Evolutionary conservation across 53 echinoderm and acorn worm species (phyloP).

Genomic region (Apostichopus leukothele): DNA sequence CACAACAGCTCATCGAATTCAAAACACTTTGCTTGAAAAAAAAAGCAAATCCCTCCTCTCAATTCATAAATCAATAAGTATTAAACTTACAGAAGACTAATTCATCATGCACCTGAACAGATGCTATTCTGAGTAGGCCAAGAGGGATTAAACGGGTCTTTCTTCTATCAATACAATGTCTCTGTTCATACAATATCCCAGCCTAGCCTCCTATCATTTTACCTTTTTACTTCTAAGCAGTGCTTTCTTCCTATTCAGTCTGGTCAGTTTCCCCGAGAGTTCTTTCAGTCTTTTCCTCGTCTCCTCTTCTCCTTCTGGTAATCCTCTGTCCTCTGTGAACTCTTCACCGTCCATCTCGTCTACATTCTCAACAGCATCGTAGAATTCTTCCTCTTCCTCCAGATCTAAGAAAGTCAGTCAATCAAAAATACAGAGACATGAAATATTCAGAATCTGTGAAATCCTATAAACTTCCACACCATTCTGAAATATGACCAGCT

Average conservation of each 20-base stretch:
- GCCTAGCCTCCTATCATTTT: background rate
- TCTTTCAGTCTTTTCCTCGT: conserved; percentile 66
- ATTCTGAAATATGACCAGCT: too few species aligned
- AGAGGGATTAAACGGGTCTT: background rate
- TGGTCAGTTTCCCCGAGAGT: conserved; percentile 63
- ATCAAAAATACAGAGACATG: too few species aligned
- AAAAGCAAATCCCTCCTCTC: too few species aligned
- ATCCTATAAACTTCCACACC: too few species aligned
- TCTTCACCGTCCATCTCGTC: conserved; percentile 52
- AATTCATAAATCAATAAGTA: too few species aligned
- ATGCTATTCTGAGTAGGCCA: too few species aligned
- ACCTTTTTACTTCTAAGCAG: conserved; percentile 85
- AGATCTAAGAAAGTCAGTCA: too few species aligned
- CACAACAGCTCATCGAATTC: too few species aligned
- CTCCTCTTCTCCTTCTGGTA: conserved; percentile 47
- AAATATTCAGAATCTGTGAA: too few species aligned
- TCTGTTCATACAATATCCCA: background rate
- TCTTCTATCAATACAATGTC: background rate
- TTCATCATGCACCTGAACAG: too few species aligned
- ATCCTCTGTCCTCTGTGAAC: conserved; percentile 56
- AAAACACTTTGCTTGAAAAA: too few species aligned
- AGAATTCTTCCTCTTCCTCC: conserved; percentile 70
- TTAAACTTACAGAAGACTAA: too few species aligned
- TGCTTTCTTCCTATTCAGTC: conserved; percentile 76
- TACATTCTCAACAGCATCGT: conserved; percentile 81